Evolutionary conservation across 2,797 vertebrate species (phyloP), one percentile per base, ranked within the genome.

Genomic region (Hypotaenidia philippensis): DNA sequence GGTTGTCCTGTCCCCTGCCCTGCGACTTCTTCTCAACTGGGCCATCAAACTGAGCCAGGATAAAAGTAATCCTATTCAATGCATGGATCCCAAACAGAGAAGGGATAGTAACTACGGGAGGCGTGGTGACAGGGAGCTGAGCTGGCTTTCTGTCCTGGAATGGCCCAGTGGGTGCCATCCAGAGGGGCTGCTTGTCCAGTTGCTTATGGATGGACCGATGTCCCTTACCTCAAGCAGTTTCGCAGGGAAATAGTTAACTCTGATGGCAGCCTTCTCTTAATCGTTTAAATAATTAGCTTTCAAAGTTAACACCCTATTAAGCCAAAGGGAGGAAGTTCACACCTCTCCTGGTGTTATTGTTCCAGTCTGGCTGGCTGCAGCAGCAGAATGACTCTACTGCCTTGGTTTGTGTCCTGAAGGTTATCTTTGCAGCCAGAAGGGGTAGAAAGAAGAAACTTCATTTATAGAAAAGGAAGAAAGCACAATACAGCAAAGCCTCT

Each of bases 301-400:
- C 56, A 49, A 63, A 71, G 89, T 86, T 97, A 83, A 97, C 95
- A 93, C 80, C 76, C 89, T 95, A 78, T 80, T 77, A 95, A 95
- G 87, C 87, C 83, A 87, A 94, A 79, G 63, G 65, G 89, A 96
- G 95, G 96, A 98, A 96, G 93, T 96, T 97, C 96, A 93, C 83
- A 97, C 92, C 69, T 95, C 94, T 95, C 34, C 88, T 76, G 85
- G 13, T 64, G 75, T 87, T 96, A 95, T 96, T 97, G 84, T 97
- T 96, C 91, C 69, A 94, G 89, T 38, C 81, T 84, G 57, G 56
- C 93, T 94, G 87, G 84, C 85, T 93, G 77, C 79, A 55, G 68
- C 65, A 56, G 56, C 77, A 78, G 75, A 64, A 63, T 72, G 85
- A 92, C 50, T 32, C 26, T 70, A 59, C 78, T 59, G 90, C 87